These are phyloP conservation scores for Oriolus oriolus DNA, from an alignment of 2,113 vertebrate genomes.

Conservation along the genomic window DNA sequence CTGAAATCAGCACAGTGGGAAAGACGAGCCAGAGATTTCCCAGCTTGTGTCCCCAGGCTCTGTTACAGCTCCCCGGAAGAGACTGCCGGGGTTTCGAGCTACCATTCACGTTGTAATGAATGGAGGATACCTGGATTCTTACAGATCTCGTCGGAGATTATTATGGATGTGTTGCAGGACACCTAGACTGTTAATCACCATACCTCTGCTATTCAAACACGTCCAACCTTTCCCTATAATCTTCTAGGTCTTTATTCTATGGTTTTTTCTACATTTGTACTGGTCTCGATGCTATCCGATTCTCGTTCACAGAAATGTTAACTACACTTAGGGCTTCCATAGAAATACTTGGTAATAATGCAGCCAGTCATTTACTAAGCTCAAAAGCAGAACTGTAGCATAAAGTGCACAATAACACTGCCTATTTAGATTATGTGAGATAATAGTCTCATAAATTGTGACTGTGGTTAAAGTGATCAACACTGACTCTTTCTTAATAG, in stretches of 20 bases:
- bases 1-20: background rate
- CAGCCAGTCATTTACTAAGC: background rate
- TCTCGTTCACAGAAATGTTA: background rate
- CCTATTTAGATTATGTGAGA: background rate
- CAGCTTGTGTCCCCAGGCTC: background rate
- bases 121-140: background rate
- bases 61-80: background rate
- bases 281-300: background rate
- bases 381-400: background rate
- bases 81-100: background rate
- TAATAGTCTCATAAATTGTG: background rate
- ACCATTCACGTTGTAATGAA: fast-evolving
- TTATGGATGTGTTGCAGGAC: background rate
- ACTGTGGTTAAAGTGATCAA: background rate
- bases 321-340: background rate
- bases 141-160: background rate
- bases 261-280: background rate
- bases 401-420: background rate
- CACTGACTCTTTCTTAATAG: background rate
- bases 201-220: background rate
- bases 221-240: background rate
- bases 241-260: background rate
- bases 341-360: background rate
- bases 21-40: background rate
- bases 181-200: background rate